Percentiles rank a stretch among this genome's conserved stretches.
Conservation (phyloP, 23 tunicate genomes). For the Oikopleura dioica region DNA sequence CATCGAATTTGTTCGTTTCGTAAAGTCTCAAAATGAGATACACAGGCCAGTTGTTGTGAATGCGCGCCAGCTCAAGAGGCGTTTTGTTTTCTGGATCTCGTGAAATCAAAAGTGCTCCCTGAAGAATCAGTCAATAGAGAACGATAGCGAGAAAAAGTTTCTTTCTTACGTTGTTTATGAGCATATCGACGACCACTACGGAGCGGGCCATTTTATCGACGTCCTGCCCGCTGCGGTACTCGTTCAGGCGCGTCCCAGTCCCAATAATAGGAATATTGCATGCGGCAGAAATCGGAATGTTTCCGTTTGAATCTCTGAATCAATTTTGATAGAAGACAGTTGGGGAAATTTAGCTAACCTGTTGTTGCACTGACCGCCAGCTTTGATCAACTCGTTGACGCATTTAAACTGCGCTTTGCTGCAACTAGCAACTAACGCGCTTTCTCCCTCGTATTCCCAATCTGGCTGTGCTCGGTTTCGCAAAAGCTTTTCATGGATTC, state of each 20-base stretch:
- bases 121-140: background rate
- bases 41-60: slow-evolving; percentile 8
- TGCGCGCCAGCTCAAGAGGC: background rate
- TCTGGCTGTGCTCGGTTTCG: background rate
- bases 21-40: background rate
- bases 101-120: background rate
- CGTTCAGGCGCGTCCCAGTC: background rate
- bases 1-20: background rate
- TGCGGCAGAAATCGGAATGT: slow-evolving; percentile 3
- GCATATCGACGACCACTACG: background rate
- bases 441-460: slow-evolving; percentile 11
- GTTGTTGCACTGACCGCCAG: background rate
- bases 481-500: too few species aligned
- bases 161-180: background rate
- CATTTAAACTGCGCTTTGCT: background rate
- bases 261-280: slow-evolving; percentile 9
- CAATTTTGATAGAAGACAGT: background rate
- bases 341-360: background rate
- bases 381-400: slow-evolving; percentile 12
- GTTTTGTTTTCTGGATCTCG: background rate
- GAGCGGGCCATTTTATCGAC: slow-evolving; percentile 4
- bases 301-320: background rate
- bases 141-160: background rate
- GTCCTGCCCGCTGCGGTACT: background rate
- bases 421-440: background rate